These are phyloP conservation scores for Nomada lathburiana DNA, from an alignment of 2,888 invertebrate species.

Conservation along the genomic window DNA sequence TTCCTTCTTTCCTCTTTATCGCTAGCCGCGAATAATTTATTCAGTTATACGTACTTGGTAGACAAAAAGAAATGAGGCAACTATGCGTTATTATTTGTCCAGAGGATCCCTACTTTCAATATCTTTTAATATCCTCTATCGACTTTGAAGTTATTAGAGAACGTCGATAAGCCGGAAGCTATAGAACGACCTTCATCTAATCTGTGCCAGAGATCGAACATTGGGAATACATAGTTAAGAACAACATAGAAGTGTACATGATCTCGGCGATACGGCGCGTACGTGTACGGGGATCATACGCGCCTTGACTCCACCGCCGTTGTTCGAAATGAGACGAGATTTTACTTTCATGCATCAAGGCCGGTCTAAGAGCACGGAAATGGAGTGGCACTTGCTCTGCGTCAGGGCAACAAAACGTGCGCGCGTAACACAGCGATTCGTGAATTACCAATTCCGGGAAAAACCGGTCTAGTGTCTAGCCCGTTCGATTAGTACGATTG, in stretches of 20 bases:
- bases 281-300: conserved; percentile 35
- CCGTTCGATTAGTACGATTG: neutral
- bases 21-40: too few relatives aligned
- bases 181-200: conserved; percentile 10
- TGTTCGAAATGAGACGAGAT: conserved; percentile 70
- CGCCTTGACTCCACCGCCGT: conserved; percentile 32
- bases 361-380: conserved; percentile 71
- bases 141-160: neutral
- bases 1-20: neutral
- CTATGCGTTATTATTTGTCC: neutral
- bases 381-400: conserved; percentile 75
- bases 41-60: neutral
- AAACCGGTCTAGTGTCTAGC: conserved; percentile 11
- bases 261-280: conserved; percentile 30
- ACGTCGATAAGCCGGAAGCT: conserved; percentile 17
- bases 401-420: conserved; percentile 39
- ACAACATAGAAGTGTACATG: neutral
- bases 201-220: conserved; percentile 23
- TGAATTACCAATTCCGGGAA: conserved; percentile 3
- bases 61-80: too few relatives aligned
- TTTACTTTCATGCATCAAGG: conserved; percentile 83
- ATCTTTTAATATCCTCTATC: neutral
- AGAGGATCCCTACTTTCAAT: neutral
- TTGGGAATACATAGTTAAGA: neutral
- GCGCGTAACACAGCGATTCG: conserved; percentile 25